A percentile compares a stretch with the other conserved stretches of the same genome.
phyloP scores from a whole-genome alignment of 2,113 vertebrate genomes.

The Thomomys bottae region DNA sequence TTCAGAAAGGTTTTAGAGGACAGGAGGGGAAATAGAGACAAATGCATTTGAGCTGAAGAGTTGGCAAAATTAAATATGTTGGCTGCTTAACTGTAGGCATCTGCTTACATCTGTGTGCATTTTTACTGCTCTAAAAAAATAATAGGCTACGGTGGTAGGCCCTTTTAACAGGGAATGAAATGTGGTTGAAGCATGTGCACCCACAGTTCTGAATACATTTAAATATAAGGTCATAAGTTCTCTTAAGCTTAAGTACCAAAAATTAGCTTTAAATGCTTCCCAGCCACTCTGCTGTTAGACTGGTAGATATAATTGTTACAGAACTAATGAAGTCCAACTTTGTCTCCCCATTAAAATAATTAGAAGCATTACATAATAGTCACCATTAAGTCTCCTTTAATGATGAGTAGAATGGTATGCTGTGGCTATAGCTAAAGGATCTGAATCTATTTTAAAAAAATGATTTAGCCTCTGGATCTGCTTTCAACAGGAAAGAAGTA shows the following conservation, averaged over 20 bases:
- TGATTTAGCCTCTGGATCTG: conserved; percentile 66
- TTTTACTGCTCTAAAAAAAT: background rate
- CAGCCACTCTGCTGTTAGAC: background rate
- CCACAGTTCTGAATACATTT: background rate
- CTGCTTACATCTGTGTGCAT: background rate
- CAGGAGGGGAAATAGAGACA: conserved; percentile 27
- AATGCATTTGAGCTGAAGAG: background rate
- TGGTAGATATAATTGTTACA: background rate
- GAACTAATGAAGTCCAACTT: conserved; percentile 21
- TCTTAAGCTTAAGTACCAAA: background rate
- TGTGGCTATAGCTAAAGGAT: conserved; percentile 49
- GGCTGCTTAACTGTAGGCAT: conserved; percentile 42
- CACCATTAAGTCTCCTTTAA: conserved; percentile 10
- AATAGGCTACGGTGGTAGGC: background rate
- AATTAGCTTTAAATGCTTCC: conserved; percentile 33
- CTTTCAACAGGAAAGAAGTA: conserved; percentile 40
- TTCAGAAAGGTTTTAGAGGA: conserved; percentile 54
- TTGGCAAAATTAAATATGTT: conserved; percentile 27
- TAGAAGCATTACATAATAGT: conserved; percentile 21
- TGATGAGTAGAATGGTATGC: background rate
- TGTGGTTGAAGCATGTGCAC: background rate
- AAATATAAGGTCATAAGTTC: background rate
- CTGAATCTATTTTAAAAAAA: conserved; percentile 59
- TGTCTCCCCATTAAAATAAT: conserved; percentile 28
- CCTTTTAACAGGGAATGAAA: background rate